Conservation (phyloP, 92 coral and sea anemone genomes). For the Siderastrea siderea region DNA sequence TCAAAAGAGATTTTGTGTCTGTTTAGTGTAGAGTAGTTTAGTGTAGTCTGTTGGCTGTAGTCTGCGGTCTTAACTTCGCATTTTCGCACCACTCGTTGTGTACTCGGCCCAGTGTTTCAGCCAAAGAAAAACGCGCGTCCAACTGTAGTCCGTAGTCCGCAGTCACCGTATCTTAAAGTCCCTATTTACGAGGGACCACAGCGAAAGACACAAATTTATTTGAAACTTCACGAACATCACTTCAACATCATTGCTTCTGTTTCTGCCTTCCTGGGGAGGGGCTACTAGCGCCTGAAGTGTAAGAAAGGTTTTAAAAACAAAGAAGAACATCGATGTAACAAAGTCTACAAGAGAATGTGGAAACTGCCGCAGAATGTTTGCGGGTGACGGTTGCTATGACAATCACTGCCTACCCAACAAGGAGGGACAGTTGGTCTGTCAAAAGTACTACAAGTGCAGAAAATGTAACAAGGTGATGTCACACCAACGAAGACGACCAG, state of each 20-base stretch:
- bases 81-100: no score
- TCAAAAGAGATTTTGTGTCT: no score
- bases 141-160: no score
- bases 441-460: neutral
- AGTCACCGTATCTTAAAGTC: no score
- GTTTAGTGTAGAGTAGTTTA: no score
- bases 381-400: conserved; percentile 30
- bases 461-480: neutral
- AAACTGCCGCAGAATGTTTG: conserved; percentile 31
- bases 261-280: conserved; percentile 15
- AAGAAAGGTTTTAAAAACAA: conserved; percentile 27
- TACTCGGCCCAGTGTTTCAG: no score
- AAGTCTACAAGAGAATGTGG: conserved; percentile 26
- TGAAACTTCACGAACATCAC: conserved; percentile 1
- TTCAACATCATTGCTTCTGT: conserved; percentile 28
- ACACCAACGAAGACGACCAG: neutral
- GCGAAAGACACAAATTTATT: conserved; percentile 15
- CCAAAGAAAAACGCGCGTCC: no score
- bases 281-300: conserved; percentile 3
- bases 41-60: no score
- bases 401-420: conserved; percentile 18
- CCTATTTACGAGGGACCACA: conserved; percentile 11
- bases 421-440: neutral
- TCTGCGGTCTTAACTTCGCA: no score
- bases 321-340: neutral